Conservation (phyloP, 2,113 vertebrate species). For the Bujurquina vittata region DNA sequence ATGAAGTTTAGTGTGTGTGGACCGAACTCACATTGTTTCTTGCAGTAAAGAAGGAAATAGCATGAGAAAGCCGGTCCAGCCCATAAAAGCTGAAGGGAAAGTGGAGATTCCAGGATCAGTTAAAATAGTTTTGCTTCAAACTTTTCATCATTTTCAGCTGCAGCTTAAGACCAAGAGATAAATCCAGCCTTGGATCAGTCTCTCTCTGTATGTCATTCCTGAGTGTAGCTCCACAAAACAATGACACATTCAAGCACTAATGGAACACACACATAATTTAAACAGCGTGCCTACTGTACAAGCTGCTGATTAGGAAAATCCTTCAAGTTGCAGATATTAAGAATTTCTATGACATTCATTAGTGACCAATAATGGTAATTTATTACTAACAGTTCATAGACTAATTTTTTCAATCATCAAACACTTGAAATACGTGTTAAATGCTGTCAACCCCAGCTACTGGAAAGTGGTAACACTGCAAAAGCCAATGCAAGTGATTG, state of each 20-base stretch:
- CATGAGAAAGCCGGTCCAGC: neutral
- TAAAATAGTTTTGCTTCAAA: neutral
- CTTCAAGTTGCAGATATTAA: neutral
- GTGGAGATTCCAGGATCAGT: neutral
- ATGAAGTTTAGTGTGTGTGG: neutral
- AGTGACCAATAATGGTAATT: neutral
- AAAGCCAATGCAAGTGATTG: conserved; percentile 19
- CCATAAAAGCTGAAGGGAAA: neutral
- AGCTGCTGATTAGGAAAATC: neutral
- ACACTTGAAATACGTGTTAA: neutral
- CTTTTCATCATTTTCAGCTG: neutral
- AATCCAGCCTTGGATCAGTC: neutral
- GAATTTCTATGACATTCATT: no score
- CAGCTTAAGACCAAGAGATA: neutral
- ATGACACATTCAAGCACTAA: no score
- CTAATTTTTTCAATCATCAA: neutral
- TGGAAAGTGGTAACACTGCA: conserved; percentile 16
- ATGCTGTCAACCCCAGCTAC: neutral
- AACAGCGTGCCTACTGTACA: neutral
- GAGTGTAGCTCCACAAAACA: neutral
- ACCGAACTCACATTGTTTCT: neutral
- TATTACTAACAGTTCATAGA: neutral
- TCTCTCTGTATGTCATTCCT: neutral
- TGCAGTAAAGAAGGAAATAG: neutral
- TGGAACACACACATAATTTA: neutral